Evolutionary conservation across 2,113 vertebrate species (phyloP).

Genomic region (Chelonoidis abingdonii): DNA sequence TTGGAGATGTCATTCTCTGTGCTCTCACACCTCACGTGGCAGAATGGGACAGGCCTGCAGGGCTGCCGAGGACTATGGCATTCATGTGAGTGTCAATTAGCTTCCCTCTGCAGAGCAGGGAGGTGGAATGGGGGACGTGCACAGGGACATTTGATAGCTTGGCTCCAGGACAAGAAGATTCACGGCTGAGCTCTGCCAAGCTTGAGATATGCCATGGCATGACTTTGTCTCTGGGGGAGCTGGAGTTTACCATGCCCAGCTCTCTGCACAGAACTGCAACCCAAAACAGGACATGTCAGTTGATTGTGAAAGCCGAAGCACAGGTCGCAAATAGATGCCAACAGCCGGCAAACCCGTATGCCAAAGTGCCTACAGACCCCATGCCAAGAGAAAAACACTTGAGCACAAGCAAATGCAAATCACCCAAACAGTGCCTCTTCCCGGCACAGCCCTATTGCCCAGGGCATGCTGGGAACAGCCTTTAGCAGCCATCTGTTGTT

Average conservation of each 20-base stretch:
- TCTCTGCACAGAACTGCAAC: not conserved
- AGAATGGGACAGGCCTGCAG: slow-evolving; percentile 87
- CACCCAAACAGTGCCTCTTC: not conserved
- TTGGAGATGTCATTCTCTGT: slow-evolving; percentile 82
- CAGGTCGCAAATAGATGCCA: not conserved
- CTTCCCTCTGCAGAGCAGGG: not conserved
- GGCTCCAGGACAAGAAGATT: not conserved
- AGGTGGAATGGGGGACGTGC: not conserved
- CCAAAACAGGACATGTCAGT: not conserved
- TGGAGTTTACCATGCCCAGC: not conserved
- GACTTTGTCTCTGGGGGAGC: not conserved
- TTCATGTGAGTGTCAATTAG: slow-evolving; percentile 78
- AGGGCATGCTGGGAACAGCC: not conserved
- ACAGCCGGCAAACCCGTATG: no score
- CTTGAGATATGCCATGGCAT: not conserved
- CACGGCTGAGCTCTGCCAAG: not conserved
- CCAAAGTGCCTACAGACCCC: not conserved
- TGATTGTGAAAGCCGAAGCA: not conserved
- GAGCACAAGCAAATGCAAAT: not conserved
- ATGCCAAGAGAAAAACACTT: not conserved
- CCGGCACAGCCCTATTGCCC: no score
- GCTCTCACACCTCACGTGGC: slow-evolving; percentile 83
- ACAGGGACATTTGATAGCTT: not conserved
- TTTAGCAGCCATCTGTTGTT: not conserved
- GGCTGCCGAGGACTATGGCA: slow-evolving; percentile 86